Evolutionary conservation across 2,797 vertebrate species (phyloP), one percentile per base, ranked within the genome.

Genomic region (Notolepis coatsorum): DNA sequence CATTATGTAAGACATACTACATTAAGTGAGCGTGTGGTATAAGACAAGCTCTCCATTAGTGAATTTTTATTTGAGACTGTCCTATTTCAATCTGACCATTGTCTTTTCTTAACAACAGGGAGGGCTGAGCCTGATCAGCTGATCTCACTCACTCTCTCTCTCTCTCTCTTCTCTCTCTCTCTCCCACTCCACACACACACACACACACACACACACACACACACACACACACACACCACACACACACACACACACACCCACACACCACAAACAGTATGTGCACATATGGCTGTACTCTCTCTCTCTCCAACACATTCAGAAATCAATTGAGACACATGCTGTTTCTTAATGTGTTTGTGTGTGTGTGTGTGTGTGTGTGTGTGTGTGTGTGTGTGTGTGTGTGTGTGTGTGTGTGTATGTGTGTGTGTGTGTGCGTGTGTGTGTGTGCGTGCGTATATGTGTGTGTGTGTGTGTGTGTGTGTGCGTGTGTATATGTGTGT

Each of bases 301-400:
- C 21, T 10, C 7, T 12, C 12, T 5, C 39, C 6, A n/a, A 42
- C 33, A 23, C 39, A 68, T 43, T 67, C 35, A 28, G 7, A 70
- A 61, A 61, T 63, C 60, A 75, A 62, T 5, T 2, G 58, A 71
- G 28, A 47, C 49, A 60, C 43, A 69, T 53, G 62, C 68, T 51
- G 31, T 37, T 52, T 49, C 23, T 49, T 47, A 33, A 15, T 47
- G 12, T 24, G 43, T n/a, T 18, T 46, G 43, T 47, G 21, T 27
- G 23, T 71, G 65, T 78, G 65, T 45, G 62, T 71, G 43, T 47
- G 43, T 23, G 54, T 39, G 69, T 47, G 55, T 35, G 42, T 56
- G 35, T 53, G 60, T 51, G 47, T 64, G 47, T 62, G 62, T 56
- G 27, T 57, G 54, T 43, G 23, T 41, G 24, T 41, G 52, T 9